Conservation (phyloP, 2,888 invertebrate genomes). For the Himalopsyche japonica region DNA sequence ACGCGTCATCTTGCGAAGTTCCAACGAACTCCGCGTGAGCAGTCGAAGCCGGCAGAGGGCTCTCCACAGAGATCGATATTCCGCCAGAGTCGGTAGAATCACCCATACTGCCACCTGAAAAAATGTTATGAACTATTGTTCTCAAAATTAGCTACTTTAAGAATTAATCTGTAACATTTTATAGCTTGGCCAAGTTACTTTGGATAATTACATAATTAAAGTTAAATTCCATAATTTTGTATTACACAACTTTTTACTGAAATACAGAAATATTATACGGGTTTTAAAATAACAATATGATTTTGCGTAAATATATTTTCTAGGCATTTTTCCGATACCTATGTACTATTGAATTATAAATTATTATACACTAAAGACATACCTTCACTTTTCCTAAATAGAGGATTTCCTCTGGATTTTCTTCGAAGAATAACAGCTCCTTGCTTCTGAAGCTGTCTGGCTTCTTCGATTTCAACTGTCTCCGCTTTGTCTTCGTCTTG, state of each 20-base stretch:
- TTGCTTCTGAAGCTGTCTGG: constrained; percentile 53
- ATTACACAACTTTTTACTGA: too few species aligned
- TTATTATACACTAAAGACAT: constrained; percentile 30
- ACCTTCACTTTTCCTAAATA: constrained; percentile 70
- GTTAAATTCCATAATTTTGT: too few species aligned
- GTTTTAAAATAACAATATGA: too few species aligned
- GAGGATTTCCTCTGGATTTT: constrained; percentile 67
- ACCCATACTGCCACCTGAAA: constrained; percentile 61
- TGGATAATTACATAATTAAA: too few species aligned
- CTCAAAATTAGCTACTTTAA: too few species aligned
- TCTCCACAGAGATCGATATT: constrained; percentile 43
- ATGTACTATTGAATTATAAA: too few species aligned
- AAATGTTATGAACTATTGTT: background rate
- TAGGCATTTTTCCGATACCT: too few species aligned
- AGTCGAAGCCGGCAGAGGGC: constrained; percentile 30
- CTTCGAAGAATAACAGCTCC: constrained; percentile 64
- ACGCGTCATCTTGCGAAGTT: constrained; percentile 34
- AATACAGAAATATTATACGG: too few species aligned
- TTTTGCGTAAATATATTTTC: too few species aligned
- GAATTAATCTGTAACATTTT: too few species aligned
- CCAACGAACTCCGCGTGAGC: constrained; percentile 21
- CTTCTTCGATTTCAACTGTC: constrained; percentile 42
- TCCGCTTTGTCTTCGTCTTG: constrained; percentile 44
- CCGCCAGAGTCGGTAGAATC: constrained; percentile 54
- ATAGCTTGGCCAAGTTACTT: too few species aligned